These are phyloP conservation scores for Tachysurus fulvidraco DNA, from an alignment of 2,113 vertebrate species.

Conservation along the genomic window DNA sequence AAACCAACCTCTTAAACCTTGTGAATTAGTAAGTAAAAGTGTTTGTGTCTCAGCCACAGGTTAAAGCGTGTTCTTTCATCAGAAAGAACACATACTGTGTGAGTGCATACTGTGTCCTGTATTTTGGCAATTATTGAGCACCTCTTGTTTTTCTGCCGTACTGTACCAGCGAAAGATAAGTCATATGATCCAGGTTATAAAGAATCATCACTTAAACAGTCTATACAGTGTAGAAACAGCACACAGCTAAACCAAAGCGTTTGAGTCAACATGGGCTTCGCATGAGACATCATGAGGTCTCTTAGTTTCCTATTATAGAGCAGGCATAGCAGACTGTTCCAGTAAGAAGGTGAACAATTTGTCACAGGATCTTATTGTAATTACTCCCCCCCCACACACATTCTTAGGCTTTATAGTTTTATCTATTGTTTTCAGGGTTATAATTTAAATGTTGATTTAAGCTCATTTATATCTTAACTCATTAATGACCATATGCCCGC, in stretches of 20 bases:
- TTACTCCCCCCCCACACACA: too few species aligned
- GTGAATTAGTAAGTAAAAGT: not conserved
- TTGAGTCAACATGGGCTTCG: constrained; percentile 28
- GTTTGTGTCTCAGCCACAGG: not conserved
- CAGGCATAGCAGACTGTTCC: not conserved
- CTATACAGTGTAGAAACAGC: not conserved
- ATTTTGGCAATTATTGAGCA: constrained; percentile 19
- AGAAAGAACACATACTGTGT: too few species aligned
- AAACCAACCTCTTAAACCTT: not conserved
- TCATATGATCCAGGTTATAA: constrained; percentile 17
- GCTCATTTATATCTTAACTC: not conserved
- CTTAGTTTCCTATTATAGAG: constrained; percentile 12
- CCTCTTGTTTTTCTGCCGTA: constrained; percentile 9
- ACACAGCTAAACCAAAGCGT: constrained; percentile 12
- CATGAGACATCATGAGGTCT: constrained; percentile 32
- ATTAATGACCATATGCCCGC: not conserved
- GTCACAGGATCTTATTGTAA: not conserved
- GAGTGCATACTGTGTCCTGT: not conserved
- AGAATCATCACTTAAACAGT: not conserved
- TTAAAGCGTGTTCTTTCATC: not conserved
- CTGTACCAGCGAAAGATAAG: not conserved
- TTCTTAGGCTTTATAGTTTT: not conserved
- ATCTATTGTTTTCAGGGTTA: not conserved
- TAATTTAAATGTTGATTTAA: not conserved
- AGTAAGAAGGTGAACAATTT: not conserved